Conservation (phyloP, 2,113 vertebrate species). For the Camelus bactrianus region DNA sequence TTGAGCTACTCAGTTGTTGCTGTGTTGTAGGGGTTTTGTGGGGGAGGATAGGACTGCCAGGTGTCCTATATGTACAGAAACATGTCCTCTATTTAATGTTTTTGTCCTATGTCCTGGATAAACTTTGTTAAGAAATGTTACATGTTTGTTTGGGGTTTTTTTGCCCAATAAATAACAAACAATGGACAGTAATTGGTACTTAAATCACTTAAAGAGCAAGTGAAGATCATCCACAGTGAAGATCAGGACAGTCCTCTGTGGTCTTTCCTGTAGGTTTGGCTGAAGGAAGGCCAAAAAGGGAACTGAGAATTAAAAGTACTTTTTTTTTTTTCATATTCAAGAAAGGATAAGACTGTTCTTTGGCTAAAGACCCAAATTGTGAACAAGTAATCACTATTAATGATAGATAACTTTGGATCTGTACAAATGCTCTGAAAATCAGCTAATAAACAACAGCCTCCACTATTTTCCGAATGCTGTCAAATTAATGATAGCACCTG, state of each 20-base stretch:
- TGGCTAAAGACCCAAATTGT: neutral
- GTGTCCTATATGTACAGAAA: neutral
- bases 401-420: neutral
- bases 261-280: neutral
- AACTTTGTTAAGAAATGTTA: neutral
- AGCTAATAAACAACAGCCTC: neutral
- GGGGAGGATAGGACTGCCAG: neutral
- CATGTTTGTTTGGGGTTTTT: neutral
- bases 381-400: neutral
- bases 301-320: neutral
- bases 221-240: neutral
- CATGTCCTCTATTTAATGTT: neutral
- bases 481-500: neutral
- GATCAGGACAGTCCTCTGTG: neutral
- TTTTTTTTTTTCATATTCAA: neutral
- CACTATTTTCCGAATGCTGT: neutral
- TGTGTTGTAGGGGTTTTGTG: neutral
- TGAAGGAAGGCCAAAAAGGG: neutral
- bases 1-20: neutral
- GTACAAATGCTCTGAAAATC: neutral
- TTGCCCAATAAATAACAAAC: neutral
- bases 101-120: neutral
- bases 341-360: neutral
- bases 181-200: neutral
- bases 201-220: neutral